phyloP scores from a whole-genome alignment of 2,797 vertebrate species.

The Mormyrops attenuatus region DNA sequence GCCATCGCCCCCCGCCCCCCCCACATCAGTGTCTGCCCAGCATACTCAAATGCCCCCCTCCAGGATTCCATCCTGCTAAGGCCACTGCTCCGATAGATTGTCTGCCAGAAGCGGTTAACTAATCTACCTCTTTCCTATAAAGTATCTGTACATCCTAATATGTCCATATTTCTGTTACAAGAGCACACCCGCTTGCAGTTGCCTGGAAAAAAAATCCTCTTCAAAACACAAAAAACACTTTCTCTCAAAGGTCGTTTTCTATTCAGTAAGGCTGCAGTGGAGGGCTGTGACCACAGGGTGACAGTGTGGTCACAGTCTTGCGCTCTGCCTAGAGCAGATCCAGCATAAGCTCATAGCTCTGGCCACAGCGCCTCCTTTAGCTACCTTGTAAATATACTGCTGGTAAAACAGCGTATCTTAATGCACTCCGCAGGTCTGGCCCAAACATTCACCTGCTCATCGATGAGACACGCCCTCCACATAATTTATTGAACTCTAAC shows the following conservation, averaged over 20 bases:
- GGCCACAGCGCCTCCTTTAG: not conserved
- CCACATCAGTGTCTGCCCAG: not conserved
- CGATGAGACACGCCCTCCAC: slow-evolving; percentile 10
- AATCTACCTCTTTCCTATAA: not conserved
- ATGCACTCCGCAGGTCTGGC: not conserved
- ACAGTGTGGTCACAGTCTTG: not conserved
- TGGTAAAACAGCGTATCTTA: not conserved
- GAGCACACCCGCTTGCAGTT: not conserved
- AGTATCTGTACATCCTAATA: not conserved
- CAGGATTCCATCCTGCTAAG: not conserved
- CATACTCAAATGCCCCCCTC: not conserved
- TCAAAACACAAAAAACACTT: not conserved
- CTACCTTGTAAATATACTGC: not conserved
- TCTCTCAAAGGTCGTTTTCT: not conserved
- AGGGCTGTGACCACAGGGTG: not conserved
- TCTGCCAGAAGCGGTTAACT: no score
- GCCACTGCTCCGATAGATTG: no score
- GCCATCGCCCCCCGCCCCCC: not conserved
- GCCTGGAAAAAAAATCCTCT: not conserved
- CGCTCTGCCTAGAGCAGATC: not conserved
- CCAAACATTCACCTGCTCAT: not conserved
- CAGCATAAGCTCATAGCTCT: not conserved
- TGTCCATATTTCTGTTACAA: not conserved
- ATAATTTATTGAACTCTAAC: slow-evolving; percentile 29
- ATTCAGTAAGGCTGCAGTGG: not conserved